Evolutionary conservation across 1,140 invertebrate species (phyloP).

Genomic region (Asbolus verrucosus): DNA sequence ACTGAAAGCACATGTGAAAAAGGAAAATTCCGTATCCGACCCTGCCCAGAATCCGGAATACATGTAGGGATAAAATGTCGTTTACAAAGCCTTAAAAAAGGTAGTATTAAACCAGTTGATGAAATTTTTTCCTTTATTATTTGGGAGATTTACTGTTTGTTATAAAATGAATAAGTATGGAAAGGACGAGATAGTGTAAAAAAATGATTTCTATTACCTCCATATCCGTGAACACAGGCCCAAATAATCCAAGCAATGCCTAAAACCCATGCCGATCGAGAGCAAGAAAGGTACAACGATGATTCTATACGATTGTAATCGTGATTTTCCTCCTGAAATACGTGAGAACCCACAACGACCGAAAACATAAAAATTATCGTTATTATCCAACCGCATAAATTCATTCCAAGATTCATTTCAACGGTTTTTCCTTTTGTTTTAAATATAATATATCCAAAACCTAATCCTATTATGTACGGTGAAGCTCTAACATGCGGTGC

Average conservation of each 20-base stretch:
- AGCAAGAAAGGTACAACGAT: slow-evolving; percentile 52
- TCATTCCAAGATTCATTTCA: slow-evolving; percentile 41
- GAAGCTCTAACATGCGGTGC: slow-evolving; percentile 50
- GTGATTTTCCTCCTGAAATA: slow-evolving; percentile 54
- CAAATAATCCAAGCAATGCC: slow-evolving; percentile 58
- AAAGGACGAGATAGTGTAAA: not conserved
- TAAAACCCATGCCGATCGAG: slow-evolving; percentile 55
- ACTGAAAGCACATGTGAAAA: slow-evolving; percentile 50
- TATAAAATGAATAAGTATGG: slow-evolving; percentile 34
- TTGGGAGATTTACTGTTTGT: slow-evolving; percentile 28
- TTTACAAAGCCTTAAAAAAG: slow-evolving; percentile 53
- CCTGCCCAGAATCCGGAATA: slow-evolving; percentile 50
- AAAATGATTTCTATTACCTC: slow-evolving; percentile 50
- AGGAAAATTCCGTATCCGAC: slow-evolving; percentile 50
- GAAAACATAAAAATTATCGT: slow-evolving; percentile 47
- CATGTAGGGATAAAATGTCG: slow-evolving; percentile 46
- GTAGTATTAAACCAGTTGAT: slow-evolving; percentile 37
- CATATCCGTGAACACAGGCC: slow-evolving; percentile 57
- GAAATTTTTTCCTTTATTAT: slow-evolving; percentile 36
- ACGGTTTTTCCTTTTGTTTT: slow-evolving; percentile 52
- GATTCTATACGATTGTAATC: slow-evolving; percentile 50
- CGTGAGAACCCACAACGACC: slow-evolving; percentile 46
- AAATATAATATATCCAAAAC: slow-evolving; percentile 52
- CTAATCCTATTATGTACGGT: slow-evolving; percentile 54
- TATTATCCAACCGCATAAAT: slow-evolving; percentile 50